Conservation (phyloP, 2,888 invertebrate species). For the Sinopyrophorus schimmeli region DNA sequence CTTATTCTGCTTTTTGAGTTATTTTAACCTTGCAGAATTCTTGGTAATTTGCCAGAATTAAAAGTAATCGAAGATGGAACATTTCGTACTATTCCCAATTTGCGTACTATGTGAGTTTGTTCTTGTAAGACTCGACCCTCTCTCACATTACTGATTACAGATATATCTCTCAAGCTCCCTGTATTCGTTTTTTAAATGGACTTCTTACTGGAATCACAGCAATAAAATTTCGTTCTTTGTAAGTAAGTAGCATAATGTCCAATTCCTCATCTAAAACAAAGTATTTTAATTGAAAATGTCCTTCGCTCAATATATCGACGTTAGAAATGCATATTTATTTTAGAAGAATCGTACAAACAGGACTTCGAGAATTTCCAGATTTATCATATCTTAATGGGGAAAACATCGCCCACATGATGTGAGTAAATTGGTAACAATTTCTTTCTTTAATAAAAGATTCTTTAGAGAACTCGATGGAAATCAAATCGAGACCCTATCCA, state of each 20-base stretch:
- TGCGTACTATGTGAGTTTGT: conserved; percentile 53
- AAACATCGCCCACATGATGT: conserved; percentile 70
- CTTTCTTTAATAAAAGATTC: not conserved
- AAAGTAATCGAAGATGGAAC: conserved; percentile 62
- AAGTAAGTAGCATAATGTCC: conserved; percentile 53
- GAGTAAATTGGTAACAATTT: conserved; percentile 53
- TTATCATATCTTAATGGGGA: conserved; percentile 63
- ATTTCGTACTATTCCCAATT: conserved; percentile 62
- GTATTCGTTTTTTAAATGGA: conserved; percentile 60
- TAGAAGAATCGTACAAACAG: conserved; percentile 73
- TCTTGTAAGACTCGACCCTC: too few species aligned
- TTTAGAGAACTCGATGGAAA: conserved; percentile 75
- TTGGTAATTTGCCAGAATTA: conserved; percentile 61
- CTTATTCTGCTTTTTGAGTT: not conserved
- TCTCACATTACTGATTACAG: conserved; percentile 58
- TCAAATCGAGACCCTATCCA: conserved; percentile 64
- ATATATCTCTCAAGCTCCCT: conserved; percentile 70
- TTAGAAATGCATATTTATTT: conserved; percentile 36
- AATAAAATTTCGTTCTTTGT: conserved; percentile 64
- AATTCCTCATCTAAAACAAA: not conserved
- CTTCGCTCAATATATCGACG: not conserved
- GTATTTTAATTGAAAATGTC: too few species aligned
- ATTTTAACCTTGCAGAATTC: conserved; percentile 23
- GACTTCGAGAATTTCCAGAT: conserved; percentile 68
- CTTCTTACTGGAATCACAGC: conserved; percentile 57